Percentiles rank a stretch among this genome's conserved stretches.
phyloP scores from a whole-genome alignment of 2,888 invertebrate species.

The Ecliptopera silaceata region DNA sequence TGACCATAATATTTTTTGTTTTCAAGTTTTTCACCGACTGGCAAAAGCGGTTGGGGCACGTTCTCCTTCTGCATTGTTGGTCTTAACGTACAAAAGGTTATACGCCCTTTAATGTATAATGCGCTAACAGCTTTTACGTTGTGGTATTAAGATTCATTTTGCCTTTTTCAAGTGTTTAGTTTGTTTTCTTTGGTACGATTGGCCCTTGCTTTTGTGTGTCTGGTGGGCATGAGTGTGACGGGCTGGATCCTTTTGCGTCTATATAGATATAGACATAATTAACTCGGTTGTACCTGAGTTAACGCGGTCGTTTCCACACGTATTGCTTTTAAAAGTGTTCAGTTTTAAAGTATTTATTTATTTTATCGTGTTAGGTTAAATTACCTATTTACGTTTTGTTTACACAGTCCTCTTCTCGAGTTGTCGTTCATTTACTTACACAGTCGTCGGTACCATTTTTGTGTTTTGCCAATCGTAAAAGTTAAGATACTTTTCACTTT shows the following conservation, averaged over 20 bases:
- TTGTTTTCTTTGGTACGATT: constrained; percentile 58
- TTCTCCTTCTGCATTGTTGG: constrained; percentile 72
- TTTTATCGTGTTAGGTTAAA: background rate
- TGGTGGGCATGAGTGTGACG: constrained; percentile 78
- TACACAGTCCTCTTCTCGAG: background rate
- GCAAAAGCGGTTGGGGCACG: constrained; percentile 78
- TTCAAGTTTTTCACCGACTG: constrained; percentile 65
- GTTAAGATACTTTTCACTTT: background rate
- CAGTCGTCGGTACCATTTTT: background rate
- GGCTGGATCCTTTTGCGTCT: constrained; percentile 75
- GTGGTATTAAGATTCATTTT: constrained; percentile 61
- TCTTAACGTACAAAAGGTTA: constrained; percentile 49
- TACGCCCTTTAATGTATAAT: constrained; percentile 44
- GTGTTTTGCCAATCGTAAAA: background rate
- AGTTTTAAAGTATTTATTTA: background rate
- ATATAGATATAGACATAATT: constrained; percentile 69
- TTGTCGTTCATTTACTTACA: background rate
- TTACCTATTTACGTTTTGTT: background rate
- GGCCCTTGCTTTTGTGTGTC: constrained; percentile 74
- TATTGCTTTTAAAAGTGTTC: constrained; percentile 41
- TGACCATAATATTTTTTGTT: constrained; percentile 36
- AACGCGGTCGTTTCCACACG: constrained; percentile 57
- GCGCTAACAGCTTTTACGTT: constrained; percentile 57
- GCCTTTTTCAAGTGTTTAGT: constrained; percentile 46
- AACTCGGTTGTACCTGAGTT: constrained; percentile 76